These are phyloP conservation scores for Trichopoda pennipes DNA, from an alignment of 2,888 invertebrate species.

Conservation along the genomic window DNA sequence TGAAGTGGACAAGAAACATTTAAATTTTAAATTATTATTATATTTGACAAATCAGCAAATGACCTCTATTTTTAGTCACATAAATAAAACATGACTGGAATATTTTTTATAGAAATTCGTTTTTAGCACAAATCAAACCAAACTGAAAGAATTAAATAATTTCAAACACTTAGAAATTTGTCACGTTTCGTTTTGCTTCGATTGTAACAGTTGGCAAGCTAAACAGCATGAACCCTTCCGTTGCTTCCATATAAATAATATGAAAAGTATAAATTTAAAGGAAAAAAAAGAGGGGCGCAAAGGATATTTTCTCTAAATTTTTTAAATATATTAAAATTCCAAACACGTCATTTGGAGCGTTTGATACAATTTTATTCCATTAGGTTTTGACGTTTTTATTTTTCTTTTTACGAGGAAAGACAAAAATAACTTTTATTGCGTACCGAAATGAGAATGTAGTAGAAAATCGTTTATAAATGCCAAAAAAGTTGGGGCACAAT, in stretches of 20 bases:
- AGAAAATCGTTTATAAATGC: too few species aligned
- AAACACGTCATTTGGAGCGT: conserved; percentile 44
- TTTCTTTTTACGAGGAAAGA: not conserved
- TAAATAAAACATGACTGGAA: conserved; percentile 57
- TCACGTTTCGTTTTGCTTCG: conserved; percentile 61
- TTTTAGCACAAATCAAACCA: conserved; percentile 26
- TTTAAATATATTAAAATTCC: conserved; percentile 56
- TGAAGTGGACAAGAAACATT: not conserved
- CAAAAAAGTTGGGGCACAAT: too few species aligned
- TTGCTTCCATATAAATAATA: not conserved
- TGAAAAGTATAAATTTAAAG: conserved; percentile 34
- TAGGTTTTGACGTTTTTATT: conserved; percentile 43
- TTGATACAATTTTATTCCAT: conserved; percentile 62
- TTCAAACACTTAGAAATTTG: conserved; percentile 57
- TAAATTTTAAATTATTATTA: conserved; percentile 19
- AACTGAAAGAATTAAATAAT: conserved; percentile 6
- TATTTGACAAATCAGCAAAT: conserved; percentile 60
- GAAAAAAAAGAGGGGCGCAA: conserved; percentile 7
- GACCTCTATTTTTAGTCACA: conserved; percentile 58
- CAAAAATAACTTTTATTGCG: too few species aligned
- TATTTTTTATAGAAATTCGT: conserved; percentile 27
- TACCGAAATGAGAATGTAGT: too few species aligned
- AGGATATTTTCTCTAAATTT: not conserved
- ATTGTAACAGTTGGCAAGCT: conserved; percentile 55
- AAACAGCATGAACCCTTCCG: conserved; percentile 52